Evolutionary conservation across 1,140 invertebrate genomes (phyloP), one percentile per base, ranked within the genome.

Genomic region (Drosophila fuyamai): DNA sequence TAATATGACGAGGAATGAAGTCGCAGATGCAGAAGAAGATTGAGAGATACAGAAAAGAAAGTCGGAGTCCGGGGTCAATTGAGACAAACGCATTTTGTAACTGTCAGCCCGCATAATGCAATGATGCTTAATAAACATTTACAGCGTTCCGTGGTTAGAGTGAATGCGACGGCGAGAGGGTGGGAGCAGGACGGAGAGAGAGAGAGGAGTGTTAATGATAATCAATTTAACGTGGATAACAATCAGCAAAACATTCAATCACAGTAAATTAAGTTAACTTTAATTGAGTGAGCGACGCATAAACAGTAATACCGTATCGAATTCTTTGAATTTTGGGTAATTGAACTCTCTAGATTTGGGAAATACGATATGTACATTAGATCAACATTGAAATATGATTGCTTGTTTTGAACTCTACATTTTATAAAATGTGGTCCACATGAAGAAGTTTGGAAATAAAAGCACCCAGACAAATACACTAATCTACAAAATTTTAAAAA

Each of bases 191-290:
- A 23, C 3, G 23, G 16, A 47, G n/a, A 35, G 40, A 32, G 23
- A 2, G 16, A 23, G 50, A 35, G 29, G 16, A 23, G 51, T 46
- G 66, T 70, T 86, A 88, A 86, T 88, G 76, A 83, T 83, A 76
- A 89, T 77, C 78, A 88, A 88, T 88, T 88, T 77, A 86, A 54
- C 66, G 60, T 51, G 83, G 83, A 88, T 86, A 88, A 83, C 83
- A 88, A 76, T 79, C 76, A 86, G 70, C 55, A 63, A 82, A 65
- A 73, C 43, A 75, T 86, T 88, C 72, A 86, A 86, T 76, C 79
- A 88, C 76, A 23, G 71, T 86, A 51, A 88, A 86, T 86, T 88
- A 86, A 86, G 76, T 89, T 88, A 29, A 88, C 76, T 82, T 67
- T 56, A 83, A 88, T 83, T 86, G 62, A 88, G 79, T 88, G 60